A percentile compares a stretch with the other conserved stretches of the same genome.
Conservation (phyloP, 2,888 invertebrate species). For the Machimus rusticus region DNA sequence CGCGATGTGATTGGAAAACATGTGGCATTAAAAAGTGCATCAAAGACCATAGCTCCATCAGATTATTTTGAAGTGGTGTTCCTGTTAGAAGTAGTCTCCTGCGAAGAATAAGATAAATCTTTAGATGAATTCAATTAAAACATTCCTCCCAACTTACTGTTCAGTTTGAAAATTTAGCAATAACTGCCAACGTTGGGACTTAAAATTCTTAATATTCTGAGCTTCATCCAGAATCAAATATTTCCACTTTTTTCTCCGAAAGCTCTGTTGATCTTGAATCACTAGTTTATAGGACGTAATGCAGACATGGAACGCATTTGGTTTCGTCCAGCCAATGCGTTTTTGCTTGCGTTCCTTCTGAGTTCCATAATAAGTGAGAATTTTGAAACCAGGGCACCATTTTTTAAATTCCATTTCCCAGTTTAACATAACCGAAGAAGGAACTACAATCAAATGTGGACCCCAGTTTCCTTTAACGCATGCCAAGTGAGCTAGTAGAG, state of each 20-base stretch:
- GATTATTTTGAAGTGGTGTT: conserved; percentile 93
- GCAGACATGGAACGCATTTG: conserved; percentile 97
- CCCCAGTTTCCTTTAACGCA: conserved; percentile 93
- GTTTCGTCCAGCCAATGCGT: conserved; percentile 96
- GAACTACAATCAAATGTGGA: conserved; percentile 97
- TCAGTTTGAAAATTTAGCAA: conserved; percentile 93
- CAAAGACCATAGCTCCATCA: conserved; percentile 97
- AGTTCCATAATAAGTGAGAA: conserved; percentile 96
- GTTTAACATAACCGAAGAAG: conserved; percentile 98
- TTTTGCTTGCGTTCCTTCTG: conserved; percentile 94
- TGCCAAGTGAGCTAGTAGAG: conserved; percentile 91
- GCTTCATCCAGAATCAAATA: conserved; percentile 98
- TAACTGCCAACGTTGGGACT: conserved; percentile 98
- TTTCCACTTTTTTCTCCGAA: conserved; percentile 97
- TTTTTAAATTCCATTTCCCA: conserved; percentile 99
- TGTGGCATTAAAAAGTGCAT: conserved; percentile 99
- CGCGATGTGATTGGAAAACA: conserved; percentile 94
- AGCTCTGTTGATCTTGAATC: conserved; percentile 97
- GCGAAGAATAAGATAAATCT: conserved; percentile 45
- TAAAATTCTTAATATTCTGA: conserved; percentile 99
- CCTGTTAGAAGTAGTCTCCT: conserved; percentile 91
- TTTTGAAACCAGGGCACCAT: conserved; percentile 99
- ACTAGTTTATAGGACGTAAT: conserved; percentile 98
- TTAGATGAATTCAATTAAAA: conserved; percentile 21
- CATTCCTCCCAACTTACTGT: conserved; percentile 67